Conservation (phyloP, 2,113 vertebrate genomes). For the Gobio gobio region DNA sequence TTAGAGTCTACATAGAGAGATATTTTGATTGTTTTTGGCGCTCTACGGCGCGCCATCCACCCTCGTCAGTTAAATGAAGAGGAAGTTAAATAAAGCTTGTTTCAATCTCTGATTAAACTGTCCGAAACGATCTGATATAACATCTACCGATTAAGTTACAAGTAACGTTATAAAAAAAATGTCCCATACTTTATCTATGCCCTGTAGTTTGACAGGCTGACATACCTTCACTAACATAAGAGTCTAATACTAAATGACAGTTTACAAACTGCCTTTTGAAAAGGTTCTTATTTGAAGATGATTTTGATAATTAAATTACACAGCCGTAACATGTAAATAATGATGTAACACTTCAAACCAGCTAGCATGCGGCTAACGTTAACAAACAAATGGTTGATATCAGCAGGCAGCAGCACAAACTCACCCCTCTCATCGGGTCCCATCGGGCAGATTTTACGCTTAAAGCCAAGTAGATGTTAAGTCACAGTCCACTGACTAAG, state of each 20-base stretch:
- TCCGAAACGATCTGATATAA: not conserved
- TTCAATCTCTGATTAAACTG: not conserved
- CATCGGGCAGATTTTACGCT: constrained; percentile 61
- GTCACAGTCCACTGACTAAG: not conserved
- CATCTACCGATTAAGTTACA: not conserved
- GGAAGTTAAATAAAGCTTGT: not conserved
- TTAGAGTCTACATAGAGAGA: no score
- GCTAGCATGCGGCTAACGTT: not conserved
- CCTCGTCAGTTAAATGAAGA: no score
- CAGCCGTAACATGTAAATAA: not conserved
- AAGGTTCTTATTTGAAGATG: not conserved
- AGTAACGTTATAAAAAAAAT: no score
- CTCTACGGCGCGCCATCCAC: not conserved
- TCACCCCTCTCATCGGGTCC: constrained; percentile 78
- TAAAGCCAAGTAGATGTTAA: not conserved
- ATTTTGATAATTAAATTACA: not conserved
- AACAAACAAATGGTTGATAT: not conserved
- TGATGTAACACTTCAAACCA: not conserved
- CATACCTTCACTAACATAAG: not conserved
- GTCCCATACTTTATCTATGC: not conserved
- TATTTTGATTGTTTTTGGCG: not conserved
- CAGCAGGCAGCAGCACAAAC: constrained; percentile 21
- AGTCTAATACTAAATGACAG: not conserved
- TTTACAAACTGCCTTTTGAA: not conserved
- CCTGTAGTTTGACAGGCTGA: not conserved